A percentile compares a stretch with the other conserved stretches of the same genome.
phyloP scores from a whole-genome alignment of 2,797 vertebrate genomes.

The Coluber constrictor region DNA sequence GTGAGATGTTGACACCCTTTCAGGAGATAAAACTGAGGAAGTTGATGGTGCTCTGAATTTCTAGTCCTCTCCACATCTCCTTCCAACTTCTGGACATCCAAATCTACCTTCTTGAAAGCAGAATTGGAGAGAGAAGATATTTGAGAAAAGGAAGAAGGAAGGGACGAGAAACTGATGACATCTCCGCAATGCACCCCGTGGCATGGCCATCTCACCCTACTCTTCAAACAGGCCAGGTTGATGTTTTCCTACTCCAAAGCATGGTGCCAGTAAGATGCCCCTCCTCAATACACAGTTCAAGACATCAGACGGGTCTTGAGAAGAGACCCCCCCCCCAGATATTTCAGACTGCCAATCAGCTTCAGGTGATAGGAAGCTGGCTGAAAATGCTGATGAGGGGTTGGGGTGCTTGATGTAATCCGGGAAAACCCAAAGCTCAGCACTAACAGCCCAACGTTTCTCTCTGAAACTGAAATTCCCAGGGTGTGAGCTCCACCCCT shows the following conservation, averaged over 20 bases:
- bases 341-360: background rate
- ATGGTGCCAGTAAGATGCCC: background rate
- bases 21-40: background rate
- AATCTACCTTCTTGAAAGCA: background rate
- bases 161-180: background rate
- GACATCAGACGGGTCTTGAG: background rate
- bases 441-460: slow-evolving; percentile 71
- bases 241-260: background rate
- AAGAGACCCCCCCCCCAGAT: background rate
- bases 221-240: background rate
- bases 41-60: background rate
- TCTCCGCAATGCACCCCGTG: background rate
- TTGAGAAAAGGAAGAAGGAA: background rate
- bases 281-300: background rate
- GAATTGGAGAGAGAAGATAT: background rate
- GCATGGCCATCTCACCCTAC: background rate
- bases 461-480: slow-evolving; percentile 54
- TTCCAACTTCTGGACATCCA: background rate
- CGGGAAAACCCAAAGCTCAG: slow-evolving; percentile 67
- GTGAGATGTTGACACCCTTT: slow-evolving; percentile 3
- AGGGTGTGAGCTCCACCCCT: slow-evolving; percentile 23
- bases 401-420: slow-evolving; percentile 57
- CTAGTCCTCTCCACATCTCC: background rate
- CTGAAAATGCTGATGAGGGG: slow-evolving; percentile 55
- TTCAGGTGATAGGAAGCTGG: background rate